Evolutionary conservation across 2,797 vertebrate species (phyloP).

Genomic region (Sebastes kiyomatsui): DNA sequence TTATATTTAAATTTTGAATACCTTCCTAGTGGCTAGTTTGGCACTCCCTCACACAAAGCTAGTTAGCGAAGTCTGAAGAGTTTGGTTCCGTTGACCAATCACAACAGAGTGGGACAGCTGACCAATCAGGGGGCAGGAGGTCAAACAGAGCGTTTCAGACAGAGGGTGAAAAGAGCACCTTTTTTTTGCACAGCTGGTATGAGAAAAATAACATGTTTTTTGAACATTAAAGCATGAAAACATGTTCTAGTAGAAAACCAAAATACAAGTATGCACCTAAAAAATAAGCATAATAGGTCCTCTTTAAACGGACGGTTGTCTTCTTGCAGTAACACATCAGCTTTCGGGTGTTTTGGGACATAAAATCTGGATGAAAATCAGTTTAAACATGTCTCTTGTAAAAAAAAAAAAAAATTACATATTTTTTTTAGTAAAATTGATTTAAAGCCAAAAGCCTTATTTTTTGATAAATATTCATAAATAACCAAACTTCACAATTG

Average conservation of each 20-base stretch:
- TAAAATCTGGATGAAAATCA: background rate
- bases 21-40: too few species aligned
- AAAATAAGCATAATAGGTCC: background rate
- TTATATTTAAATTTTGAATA: too few species aligned
- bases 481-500: background rate
- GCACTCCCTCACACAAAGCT: too few species aligned
- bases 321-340: background rate
- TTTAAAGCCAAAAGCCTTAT: background rate
- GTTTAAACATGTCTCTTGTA: background rate
- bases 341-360: background rate
- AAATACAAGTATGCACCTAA: background rate
- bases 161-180: too few species aligned
- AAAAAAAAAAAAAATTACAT: background rate
- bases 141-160: too few species aligned
- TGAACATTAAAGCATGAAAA: too few species aligned
- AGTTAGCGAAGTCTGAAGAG: too few species aligned
- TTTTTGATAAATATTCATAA: background rate
- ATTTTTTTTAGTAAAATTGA: background rate
- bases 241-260: background rate
- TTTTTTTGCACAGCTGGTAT: too few species aligned
- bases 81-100: too few species aligned
- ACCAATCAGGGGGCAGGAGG: too few species aligned
- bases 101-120: too few species aligned
- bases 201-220: too few species aligned
- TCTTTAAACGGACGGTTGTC: background rate